A percentile compares a stretch with the other conserved stretches of the same genome.
phyloP scores from a whole-genome alignment of 2,797 vertebrate genomes.

The Melanotaenia pygmaea region DNA sequence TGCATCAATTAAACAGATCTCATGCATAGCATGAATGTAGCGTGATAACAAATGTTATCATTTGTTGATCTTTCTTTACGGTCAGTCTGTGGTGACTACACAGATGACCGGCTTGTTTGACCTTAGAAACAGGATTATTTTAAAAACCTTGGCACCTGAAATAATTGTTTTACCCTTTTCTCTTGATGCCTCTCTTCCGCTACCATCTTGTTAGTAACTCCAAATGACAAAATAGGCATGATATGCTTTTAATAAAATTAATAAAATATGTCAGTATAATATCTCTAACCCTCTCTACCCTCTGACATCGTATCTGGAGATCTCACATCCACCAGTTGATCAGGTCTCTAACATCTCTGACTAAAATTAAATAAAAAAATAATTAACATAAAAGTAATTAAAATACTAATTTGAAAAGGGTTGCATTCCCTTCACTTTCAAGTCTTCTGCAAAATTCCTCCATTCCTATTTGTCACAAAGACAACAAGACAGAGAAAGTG shows the following conservation, averaged over 20 bases:
- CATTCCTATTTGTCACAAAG: slow-evolving; percentile 46
- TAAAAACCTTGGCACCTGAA: slow-evolving; percentile 12
- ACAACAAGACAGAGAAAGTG: slow-evolving; percentile 50
- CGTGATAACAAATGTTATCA: not conserved
- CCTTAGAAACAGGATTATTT: not conserved
- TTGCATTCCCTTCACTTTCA: not conserved
- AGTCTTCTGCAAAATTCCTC: slow-evolving; percentile 41
- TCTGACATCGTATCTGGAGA: slow-evolving; percentile 16
- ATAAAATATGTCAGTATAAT: slow-evolving; percentile 46
- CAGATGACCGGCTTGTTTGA: slow-evolving; percentile 4
- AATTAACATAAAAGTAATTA: not conserved
- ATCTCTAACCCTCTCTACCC: slow-evolving; percentile 25
- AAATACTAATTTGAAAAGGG: not conserved
- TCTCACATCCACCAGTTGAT: slow-evolving; percentile 22
- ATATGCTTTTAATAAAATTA: slow-evolving; percentile 53
- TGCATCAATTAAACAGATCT: slow-evolving; percentile 9
- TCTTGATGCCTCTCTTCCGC: not conserved
- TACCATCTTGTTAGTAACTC: slow-evolving; percentile 14
- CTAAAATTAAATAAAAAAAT: not conserved
- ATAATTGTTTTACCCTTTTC: not conserved
- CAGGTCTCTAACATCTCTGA: slow-evolving; percentile 2
- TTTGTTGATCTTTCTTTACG: no score
- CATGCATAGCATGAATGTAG: not conserved
- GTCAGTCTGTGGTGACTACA: no score
- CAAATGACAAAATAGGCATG: slow-evolving; percentile 26